Conservation (phyloP, 1,140 invertebrate species). For the Macrobrachium nipponense region DNA sequence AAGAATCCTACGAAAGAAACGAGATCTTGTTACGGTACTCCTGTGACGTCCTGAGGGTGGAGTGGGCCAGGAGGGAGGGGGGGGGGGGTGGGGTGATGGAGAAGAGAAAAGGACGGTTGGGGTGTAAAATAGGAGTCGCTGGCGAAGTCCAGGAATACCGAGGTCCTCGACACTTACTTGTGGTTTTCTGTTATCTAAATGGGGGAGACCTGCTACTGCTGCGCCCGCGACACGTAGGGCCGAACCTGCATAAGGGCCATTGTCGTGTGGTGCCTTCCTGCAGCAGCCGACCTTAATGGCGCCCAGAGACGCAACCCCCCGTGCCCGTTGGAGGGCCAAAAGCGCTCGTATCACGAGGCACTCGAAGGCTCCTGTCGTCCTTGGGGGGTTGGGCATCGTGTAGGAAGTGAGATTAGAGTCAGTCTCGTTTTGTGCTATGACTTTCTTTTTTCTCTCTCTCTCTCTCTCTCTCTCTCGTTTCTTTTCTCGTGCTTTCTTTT, state of each 20-base stretch:
- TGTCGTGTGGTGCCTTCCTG: slow-evolving; percentile 16
- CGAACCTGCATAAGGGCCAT: slow-evolving; percentile 28
- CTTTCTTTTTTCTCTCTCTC: not conserved
- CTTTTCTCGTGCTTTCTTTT: no score
- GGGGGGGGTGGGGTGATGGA: not conserved
- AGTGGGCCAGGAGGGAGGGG: not conserved
- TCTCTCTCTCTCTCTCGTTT: no score
- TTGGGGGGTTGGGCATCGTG: not conserved
- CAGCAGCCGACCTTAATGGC: slow-evolving; percentile 16
- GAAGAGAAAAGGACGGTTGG: not conserved
- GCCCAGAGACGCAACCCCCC: no score
- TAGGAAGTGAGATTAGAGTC: slow-evolving; percentile 21
- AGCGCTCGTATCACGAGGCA: no score
- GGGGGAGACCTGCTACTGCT: slow-evolving; percentile 24
- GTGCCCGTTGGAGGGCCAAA: no score
- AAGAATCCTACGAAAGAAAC: no score
- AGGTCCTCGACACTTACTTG: slow-evolving; percentile 16
- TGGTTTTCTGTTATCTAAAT: slow-evolving; percentile 45
- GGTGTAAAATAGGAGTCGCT: slow-evolving; percentile 12
- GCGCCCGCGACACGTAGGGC: slow-evolving; percentile 9
- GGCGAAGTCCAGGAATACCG: no score
- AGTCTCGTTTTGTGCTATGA: slow-evolving; percentile 42
- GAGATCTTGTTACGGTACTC: no score
- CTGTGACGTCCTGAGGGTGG: not conserved
- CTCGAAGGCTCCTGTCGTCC: no score